Base-by-base conservation (phyloP, 2,797 vertebrate genomes). In the Margarornis squamiger region DNA sequence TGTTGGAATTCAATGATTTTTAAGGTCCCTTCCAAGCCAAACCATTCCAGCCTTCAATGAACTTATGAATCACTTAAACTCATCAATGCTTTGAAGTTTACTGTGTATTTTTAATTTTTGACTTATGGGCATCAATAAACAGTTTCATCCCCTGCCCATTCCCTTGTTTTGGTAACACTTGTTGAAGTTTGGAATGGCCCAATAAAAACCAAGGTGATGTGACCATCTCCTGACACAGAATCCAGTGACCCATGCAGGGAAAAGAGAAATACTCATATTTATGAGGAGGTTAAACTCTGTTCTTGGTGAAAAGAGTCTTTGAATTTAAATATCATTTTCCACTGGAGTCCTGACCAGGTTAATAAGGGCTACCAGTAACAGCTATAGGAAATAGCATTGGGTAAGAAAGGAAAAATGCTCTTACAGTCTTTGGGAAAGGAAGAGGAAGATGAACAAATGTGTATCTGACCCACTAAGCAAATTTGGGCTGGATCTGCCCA, bases 11-110 rank as follows among this genome's bases (percentile, higher is more conserved):
- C 24, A 21, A 22, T 77, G 57, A 38, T 1, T 4, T 51, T 57
- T 63, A 22, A 63, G 7, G 24, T 62, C 12, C n/a, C 17, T 58
- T 63, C 43, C 27, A 45, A 45, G 12, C 20, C 24, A 83, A 65
- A 65, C 14, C 2, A 34, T 45, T 51, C 8, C 38, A 63, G 5
- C n/a, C 38, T 71, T 22, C 0, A 0, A 8, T 58, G 6, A 34
- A 34, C 67, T 76, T 39, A 29, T n/a, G 23, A 27, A 29, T 48
- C 57, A n/a, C 6, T 45, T 87, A 12, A 34, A n/a, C 21, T 51
- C 29, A 11, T 36, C 46, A 18, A 20, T 83, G 38, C 41, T 79
- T 32, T 68, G 24, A 62, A 58, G 14, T 51, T 13, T 38, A 15
- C 36, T 67, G 30, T 46, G 45, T 78, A 18, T 77, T 84, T 86